phyloP scores from a whole-genome alignment of 2,113 vertebrate species.

The Zosterops hypoxanthus region DNA sequence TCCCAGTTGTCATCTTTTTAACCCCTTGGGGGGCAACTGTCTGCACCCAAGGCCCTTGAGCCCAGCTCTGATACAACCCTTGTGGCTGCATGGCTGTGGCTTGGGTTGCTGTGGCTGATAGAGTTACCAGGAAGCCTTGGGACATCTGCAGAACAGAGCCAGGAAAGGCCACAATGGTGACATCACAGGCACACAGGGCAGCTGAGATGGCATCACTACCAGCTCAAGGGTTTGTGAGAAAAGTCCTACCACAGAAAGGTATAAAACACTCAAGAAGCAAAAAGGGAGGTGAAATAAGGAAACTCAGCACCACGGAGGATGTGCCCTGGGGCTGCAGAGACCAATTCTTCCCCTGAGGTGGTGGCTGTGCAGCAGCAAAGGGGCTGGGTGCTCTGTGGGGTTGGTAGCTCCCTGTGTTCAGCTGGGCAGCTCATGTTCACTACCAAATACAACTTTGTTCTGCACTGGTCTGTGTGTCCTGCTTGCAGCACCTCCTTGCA shows the following conservation, averaged over 20 bases:
- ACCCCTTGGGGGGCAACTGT: rapidly evolving
- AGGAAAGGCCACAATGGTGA: background rate
- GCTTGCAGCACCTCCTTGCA: background rate
- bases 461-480: background rate
- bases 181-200: background rate
- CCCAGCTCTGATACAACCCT: background rate
- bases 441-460: background rate
- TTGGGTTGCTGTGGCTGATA: background rate
- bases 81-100: rapidly evolving
- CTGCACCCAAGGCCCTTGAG: background rate
- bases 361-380: background rate
- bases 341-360: background rate
- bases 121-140: background rate
- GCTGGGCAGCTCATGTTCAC: background rate
- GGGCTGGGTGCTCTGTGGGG: rapidly evolving
- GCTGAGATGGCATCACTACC: background rate
- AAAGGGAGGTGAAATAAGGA: background rate
- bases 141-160: background rate
- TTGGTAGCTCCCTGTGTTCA: background rate
- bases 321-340: background rate
- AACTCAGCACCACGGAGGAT: background rate
- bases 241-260: background rate
- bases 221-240: background rate
- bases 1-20: background rate
- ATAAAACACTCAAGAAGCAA: background rate